phyloP scores from a whole-genome alignment of 2,797 vertebrate genomes.

The Manis pentadactyla region DNA sequence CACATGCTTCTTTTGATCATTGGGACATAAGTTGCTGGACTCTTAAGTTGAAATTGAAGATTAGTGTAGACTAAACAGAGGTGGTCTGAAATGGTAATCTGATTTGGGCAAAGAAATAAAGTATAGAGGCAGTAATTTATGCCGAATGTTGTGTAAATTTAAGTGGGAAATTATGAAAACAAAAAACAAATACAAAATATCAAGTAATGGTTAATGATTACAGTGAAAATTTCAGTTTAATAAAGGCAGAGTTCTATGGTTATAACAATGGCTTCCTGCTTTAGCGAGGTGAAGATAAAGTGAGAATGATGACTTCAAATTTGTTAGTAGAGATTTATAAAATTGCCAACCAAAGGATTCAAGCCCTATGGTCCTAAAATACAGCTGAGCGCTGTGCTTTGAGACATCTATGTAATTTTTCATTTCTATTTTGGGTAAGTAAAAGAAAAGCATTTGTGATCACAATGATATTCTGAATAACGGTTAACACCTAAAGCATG shows the following conservation, averaged over 20 bases:
- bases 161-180: background rate
- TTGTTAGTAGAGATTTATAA: constrained; percentile 22
- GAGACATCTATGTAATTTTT: constrained; percentile 27
- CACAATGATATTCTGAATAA: constrained; percentile 4
- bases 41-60: background rate
- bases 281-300: background rate
- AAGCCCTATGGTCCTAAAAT: constrained; percentile 14
- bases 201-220: constrained; percentile 10
- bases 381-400: background rate
- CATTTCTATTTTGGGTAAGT: constrained; percentile 9
- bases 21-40: background rate
- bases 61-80: background rate
- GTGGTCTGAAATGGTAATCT: background rate
- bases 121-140: background rate
- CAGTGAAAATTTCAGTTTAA: constrained; percentile 5
- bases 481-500: background rate
- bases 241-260: background rate
- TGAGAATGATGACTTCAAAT: constrained; percentile 6
- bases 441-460: background rate
- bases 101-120: background rate
- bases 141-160: constrained; percentile 44
- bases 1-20: background rate
- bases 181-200: constrained; percentile 4
- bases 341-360: background rate
- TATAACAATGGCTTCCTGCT: background rate